phyloP scores from a whole-genome alignment of 2,888 invertebrate species.

The Argyresthia goedartella region DNA sequence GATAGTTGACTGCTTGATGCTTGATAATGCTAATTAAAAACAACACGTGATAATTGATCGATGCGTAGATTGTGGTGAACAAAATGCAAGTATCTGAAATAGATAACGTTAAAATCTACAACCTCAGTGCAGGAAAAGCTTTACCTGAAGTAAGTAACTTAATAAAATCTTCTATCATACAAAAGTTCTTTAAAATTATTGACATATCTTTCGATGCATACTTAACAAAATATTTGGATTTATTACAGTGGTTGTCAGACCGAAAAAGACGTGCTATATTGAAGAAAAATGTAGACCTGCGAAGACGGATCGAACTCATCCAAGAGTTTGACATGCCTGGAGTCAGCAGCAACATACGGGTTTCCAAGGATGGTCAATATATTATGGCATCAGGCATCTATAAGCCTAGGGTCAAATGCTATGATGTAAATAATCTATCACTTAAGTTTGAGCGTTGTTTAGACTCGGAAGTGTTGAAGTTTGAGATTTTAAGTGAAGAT shows the following conservation, averaged over 20 bases:
- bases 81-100: constrained; percentile 93
- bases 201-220: constrained; percentile 1
- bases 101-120: constrained; percentile 98
- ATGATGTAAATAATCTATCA: constrained; percentile 94
- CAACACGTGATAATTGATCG: too few relatives aligned
- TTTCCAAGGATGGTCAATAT: constrained; percentile 93
- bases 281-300: constrained; percentile 91
- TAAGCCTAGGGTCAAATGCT: constrained; percentile 96
- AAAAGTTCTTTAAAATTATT: neutral
- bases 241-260: constrained; percentile 87
- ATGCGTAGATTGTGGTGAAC: neutral
- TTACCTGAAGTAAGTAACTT: constrained; percentile 89
- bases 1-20: too few relatives aligned
- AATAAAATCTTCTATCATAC: neutral
- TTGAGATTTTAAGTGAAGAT: constrained; percentile 94
- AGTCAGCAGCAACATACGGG: constrained; percentile 85
- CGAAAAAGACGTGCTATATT: constrained; percentile 83
- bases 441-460: constrained; percentile 98
- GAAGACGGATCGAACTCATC: constrained; percentile 93
- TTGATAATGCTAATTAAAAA: too few relatives aligned
- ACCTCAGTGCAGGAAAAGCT: constrained; percentile 96
- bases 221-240: constrained; percentile 6
- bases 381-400: constrained; percentile 95
- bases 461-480: constrained; percentile 96
- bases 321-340: constrained; percentile 99